Conservation (phyloP, 2,113 vertebrate genomes). For the Nothocercus julius region DNA sequence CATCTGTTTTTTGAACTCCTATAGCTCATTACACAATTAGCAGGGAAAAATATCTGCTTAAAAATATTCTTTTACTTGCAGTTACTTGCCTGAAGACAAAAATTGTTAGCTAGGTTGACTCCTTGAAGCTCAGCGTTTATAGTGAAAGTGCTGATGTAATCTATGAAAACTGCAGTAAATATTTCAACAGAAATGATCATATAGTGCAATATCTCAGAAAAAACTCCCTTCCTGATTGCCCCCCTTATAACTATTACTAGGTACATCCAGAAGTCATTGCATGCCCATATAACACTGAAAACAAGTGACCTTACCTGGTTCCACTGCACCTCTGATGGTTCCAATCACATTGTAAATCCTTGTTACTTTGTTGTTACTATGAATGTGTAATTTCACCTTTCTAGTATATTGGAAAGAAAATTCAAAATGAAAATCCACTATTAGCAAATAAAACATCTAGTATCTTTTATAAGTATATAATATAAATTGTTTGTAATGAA, state of each 20-base stretch:
- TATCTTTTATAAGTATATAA: not conserved
- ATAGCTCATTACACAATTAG: not conserved
- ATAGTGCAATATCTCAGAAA: not conserved
- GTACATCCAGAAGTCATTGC: not conserved
- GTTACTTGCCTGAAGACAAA: not conserved
- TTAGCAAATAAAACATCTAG: not conserved
- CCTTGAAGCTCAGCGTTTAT: not conserved
- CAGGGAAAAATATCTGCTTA: not conserved
- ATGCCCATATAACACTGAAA: not conserved
- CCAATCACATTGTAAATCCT: constrained; percentile 96
- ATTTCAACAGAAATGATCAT: not conserved
- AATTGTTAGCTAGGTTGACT: not conserved
- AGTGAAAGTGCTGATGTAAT: not conserved
- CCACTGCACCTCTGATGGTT: constrained; percentile 84
- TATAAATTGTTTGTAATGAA: not conserved
- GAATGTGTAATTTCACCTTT: constrained; percentile 89
- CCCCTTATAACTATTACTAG: not conserved
- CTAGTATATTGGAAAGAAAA: constrained; percentile 71
- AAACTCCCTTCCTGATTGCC: not conserved
- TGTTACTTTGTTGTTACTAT: constrained; percentile 83
- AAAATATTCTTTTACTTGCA: not conserved
- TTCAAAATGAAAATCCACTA: not conserved
- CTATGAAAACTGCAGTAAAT: not conserved
- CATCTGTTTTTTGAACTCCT: not conserved
- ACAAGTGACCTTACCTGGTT: constrained; percentile 84